Conservation (phyloP, 1,140 invertebrate genomes). For the Ceratosolen solmsi region DNA sequence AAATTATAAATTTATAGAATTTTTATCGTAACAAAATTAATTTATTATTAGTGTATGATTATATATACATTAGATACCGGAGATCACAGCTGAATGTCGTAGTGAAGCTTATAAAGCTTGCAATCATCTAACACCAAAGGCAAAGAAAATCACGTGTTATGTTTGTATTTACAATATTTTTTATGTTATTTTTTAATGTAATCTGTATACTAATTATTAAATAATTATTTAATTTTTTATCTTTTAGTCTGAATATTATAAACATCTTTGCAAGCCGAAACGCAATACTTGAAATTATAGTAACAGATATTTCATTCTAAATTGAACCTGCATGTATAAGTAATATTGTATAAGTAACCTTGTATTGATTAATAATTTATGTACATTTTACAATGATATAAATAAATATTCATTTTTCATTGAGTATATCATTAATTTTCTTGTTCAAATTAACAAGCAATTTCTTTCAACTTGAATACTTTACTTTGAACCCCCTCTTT, state of each 20-base stretch:
- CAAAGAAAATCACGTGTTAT: not conserved
- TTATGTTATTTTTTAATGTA: not conserved
- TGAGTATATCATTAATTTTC: too few relatives aligned
- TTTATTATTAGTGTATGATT: too few relatives aligned
- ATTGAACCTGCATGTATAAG: too few relatives aligned
- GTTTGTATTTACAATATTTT: not conserved
- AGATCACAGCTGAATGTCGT: not conserved
- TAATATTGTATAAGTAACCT: too few relatives aligned
- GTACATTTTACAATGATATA: too few relatives aligned
- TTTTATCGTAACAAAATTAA: not conserved
- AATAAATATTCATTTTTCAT: too few relatives aligned
- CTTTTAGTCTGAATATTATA: not conserved
- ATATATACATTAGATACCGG: not conserved
- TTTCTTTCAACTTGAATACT: too few relatives aligned
- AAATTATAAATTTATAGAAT: too few relatives aligned
- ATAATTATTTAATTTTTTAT: not conserved
- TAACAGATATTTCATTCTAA: too few relatives aligned
- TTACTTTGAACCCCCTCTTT: too few relatives aligned
- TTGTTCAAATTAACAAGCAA: too few relatives aligned
- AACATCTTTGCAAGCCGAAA: slow-evolving; percentile 5
- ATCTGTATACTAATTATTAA: not conserved
- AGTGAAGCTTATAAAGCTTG: not conserved
- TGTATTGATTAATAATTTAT: too few relatives aligned
- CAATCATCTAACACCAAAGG: not conserved
- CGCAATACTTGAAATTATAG: not conserved